Evolutionary conservation across 2,113 vertebrate species (phyloP).

Genomic region (Gambusia holbrooki): DNA sequence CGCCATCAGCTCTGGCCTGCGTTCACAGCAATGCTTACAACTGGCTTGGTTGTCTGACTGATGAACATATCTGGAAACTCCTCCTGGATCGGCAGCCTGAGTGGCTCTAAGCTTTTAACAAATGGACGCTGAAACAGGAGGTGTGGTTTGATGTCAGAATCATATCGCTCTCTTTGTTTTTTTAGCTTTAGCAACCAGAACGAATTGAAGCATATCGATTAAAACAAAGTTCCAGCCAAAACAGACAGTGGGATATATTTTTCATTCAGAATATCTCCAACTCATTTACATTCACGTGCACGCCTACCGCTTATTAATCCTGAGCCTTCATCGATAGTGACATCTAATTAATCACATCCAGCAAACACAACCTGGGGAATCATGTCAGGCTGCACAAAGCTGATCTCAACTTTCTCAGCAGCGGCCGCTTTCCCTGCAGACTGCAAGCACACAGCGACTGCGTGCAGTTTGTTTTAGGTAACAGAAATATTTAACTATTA

Average conservation of each 20-base stretch:
- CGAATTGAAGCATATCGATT: no score
- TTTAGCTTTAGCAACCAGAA: background rate
- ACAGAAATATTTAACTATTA: no score
- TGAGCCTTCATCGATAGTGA: background rate
- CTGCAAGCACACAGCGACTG: constrained; percentile 21
- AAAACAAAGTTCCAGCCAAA: background rate
- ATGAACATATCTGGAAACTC: constrained; percentile 33
- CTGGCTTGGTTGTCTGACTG: constrained; percentile 25
- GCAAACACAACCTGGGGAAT: background rate
- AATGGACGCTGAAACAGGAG: background rate
- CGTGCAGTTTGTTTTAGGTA: constrained; percentile 1
- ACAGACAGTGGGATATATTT: background rate
- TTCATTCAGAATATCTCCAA: background rate
- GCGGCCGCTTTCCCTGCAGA: background rate
- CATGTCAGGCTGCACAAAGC: background rate
- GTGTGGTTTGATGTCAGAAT: background rate
- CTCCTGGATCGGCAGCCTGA: background rate
- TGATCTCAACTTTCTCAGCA: constrained; percentile 1
- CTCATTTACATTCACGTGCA: background rate
- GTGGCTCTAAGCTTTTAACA: background rate
- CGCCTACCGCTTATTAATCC: background rate
- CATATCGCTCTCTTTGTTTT: background rate
- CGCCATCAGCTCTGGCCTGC: background rate
- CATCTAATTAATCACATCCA: background rate
- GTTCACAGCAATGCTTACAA: constrained; percentile 16